Conservation (phyloP, 2,113 vertebrate species). For the Sorex fumeus region DNA sequence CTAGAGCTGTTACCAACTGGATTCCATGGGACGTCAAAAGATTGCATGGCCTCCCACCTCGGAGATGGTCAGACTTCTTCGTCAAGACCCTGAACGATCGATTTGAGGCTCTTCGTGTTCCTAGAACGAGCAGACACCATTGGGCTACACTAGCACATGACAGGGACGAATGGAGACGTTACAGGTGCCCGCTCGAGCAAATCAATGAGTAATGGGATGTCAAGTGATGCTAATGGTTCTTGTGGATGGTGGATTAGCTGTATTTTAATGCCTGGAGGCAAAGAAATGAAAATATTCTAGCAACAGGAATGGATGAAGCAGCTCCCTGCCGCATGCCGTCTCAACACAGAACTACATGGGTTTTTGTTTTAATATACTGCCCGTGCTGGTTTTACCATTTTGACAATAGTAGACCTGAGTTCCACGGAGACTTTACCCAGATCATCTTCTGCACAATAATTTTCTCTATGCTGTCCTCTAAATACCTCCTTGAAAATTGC, state of each 20-base stretch:
- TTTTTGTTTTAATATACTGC: neutral
- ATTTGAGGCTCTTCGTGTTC: too few relatives aligned
- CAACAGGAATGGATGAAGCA: slow-evolving; percentile 63
- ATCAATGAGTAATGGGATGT: too few relatives aligned
- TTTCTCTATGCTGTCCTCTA: slow-evolving; percentile 8
- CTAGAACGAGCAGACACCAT: too few relatives aligned
- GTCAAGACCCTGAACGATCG: too few relatives aligned
- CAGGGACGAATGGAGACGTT: too few relatives aligned
- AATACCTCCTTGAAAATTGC: slow-evolving; percentile 46
- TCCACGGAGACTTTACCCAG: neutral
- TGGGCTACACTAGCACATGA: too few relatives aligned
- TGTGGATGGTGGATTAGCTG: slow-evolving; percentile 76
- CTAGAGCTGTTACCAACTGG: too few relatives aligned
- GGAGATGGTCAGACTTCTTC: too few relatives aligned
- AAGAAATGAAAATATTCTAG: slow-evolving; percentile 75
- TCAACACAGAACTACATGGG: slow-evolving; percentile 36
- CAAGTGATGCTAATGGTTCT: slow-evolving; percentile 79
- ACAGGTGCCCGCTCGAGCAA: too few relatives aligned
- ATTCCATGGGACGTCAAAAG: too few relatives aligned
- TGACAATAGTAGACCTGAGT: neutral
- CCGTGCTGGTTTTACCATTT: slow-evolving; percentile 50
- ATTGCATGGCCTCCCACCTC: too few relatives aligned
- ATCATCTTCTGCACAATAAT: neutral
- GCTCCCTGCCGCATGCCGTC: neutral
- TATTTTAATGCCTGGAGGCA: slow-evolving; percentile 77